Evolutionary conservation across 2,797 vertebrate genomes (phyloP).

Genomic region (Oryzias sinensis): DNA sequence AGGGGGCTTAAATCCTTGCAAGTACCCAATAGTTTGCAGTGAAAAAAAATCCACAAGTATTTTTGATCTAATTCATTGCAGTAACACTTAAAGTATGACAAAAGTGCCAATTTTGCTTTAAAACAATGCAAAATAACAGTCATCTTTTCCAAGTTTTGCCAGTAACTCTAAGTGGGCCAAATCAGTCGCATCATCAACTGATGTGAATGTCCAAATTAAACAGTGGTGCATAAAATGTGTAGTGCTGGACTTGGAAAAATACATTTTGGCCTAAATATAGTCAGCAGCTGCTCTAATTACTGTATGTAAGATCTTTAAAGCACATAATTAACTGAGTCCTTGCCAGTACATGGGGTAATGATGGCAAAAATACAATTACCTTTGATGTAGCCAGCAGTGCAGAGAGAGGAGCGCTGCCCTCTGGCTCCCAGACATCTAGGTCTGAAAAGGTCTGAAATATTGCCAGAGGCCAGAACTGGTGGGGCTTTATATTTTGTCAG

Average conservation of each 20-base stretch:
- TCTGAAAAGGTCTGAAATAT: slow-evolving; percentile 53
- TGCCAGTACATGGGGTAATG: slow-evolving; percentile 24
- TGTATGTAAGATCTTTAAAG: background rate
- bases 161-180: background rate
- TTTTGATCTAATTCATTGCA: too few relatives aligned
- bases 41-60: too few relatives aligned
- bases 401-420: slow-evolving; percentile 29
- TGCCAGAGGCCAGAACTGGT: slow-evolving; percentile 49
- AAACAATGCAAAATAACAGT: too few relatives aligned
- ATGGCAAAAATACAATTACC: slow-evolving; percentile 45
- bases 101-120: too few relatives aligned
- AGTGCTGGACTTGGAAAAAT: slow-evolving; percentile 9
- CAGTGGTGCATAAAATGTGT: background rate
- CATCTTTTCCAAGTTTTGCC: too few relatives aligned
- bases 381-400: slow-evolving; percentile 29
- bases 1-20: too few relatives aligned
- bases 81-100: too few relatives aligned
- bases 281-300: slow-evolving; percentile 35
- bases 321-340: slow-evolving; percentile 28
- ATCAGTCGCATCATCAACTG: background rate
- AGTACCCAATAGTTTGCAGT: too few relatives aligned
- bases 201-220: slow-evolving; percentile 5
- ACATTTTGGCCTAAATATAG: slow-evolving; percentile 16
- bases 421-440: slow-evolving; percentile 16
- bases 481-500: slow-evolving; percentile 55